Conservation (phyloP, 37 sponge, comb jelly and placozoan genomes). For the Corticium candelabrum region DNA sequence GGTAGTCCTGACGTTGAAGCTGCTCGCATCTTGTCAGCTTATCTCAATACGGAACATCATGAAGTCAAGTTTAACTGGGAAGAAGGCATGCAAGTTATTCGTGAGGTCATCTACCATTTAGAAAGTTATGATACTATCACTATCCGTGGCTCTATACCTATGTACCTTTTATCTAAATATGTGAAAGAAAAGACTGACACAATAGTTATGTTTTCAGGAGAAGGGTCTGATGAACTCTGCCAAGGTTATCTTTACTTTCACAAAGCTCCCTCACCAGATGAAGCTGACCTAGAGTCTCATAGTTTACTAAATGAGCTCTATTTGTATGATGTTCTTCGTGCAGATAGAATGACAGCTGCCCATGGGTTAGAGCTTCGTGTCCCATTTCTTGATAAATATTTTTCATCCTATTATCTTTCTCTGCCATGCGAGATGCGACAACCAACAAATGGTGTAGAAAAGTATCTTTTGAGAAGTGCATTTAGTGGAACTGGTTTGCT, state of each 20-base stretch:
- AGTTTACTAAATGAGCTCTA: slow-evolving; percentile 45
- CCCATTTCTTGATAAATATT: slow-evolving; percentile 56
- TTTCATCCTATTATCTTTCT: slow-evolving; percentile 37
- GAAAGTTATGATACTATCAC: slow-evolving; percentile 53
- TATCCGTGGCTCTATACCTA: slow-evolving; percentile 36
- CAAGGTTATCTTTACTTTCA: slow-evolving; percentile 70
- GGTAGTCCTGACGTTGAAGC: slow-evolving; percentile 36
- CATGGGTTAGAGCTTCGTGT: slow-evolving; percentile 57
- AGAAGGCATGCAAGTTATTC: slow-evolving; percentile 40
- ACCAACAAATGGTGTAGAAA: slow-evolving; percentile 39
- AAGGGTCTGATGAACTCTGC: slow-evolving; percentile 57
- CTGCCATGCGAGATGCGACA: slow-evolving; percentile 31
- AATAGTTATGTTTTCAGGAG: slow-evolving; percentile 49
- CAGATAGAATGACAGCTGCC: slow-evolving; percentile 43
- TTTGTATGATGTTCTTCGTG: slow-evolving; percentile 40
- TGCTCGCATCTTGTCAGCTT: slow-evolving; percentile 39
- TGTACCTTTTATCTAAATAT: slow-evolving; percentile 45
- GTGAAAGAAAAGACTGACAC: slow-evolving; percentile 30
- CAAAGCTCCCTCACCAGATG: slow-evolving; percentile 38
- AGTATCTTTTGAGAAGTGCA: slow-evolving; percentile 47
- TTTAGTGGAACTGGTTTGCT: slow-evolving; percentile 40
- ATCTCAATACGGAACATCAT: slow-evolving; percentile 46
- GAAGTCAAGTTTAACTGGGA: slow-evolving; percentile 42
- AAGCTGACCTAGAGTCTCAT: slow-evolving; percentile 26
- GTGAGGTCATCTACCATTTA: slow-evolving; percentile 47